Conservation (phyloP, 2,797 vertebrate species). For the Hyperoplus lanceolatus region DNA sequence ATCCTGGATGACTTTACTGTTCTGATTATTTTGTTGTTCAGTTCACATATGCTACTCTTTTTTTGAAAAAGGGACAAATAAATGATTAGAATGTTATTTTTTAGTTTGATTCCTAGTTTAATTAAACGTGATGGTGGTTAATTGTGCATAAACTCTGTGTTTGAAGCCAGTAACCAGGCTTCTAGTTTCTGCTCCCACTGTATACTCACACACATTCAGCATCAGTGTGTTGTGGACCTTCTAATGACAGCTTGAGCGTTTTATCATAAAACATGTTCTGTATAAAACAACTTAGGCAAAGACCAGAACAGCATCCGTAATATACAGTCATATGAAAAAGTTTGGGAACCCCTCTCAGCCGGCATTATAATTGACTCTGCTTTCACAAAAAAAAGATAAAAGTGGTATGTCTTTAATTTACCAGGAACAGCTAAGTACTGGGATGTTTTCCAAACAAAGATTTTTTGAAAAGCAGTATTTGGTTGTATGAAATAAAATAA, state of each 20-base stretch:
- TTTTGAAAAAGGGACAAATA: constrained; percentile 25
- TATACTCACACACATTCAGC: constrained; percentile 26
- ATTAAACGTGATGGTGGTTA: constrained; percentile 33
- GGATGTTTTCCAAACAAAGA: no score
- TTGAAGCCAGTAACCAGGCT: constrained; percentile 24
- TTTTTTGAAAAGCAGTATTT: no score
- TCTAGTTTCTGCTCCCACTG: constrained; percentile 32
- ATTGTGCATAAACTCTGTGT: constrained; percentile 25
- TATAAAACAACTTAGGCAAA: constrained; percentile 36
- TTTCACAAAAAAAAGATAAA: no score
- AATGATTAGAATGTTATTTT: background rate
- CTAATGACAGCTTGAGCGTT: constrained; percentile 53
- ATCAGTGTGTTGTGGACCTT: constrained; percentile 8
- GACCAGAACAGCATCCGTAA: constrained; percentile 15
- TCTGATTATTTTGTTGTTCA: constrained; percentile 6
- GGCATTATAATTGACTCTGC: no score
- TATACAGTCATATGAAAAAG: no score
- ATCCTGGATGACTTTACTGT: background rate
- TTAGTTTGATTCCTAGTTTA: constrained; percentile 60
- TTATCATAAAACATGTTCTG: constrained; percentile 26
- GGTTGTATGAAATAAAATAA: no score
- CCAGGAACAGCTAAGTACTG: no score
- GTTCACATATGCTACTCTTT: background rate
- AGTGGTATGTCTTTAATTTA: no score
- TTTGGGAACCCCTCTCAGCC: no score